phyloP scores from a whole-genome alignment of 2,888 invertebrate genomes.

The Pristionchus arcanus region DNA sequence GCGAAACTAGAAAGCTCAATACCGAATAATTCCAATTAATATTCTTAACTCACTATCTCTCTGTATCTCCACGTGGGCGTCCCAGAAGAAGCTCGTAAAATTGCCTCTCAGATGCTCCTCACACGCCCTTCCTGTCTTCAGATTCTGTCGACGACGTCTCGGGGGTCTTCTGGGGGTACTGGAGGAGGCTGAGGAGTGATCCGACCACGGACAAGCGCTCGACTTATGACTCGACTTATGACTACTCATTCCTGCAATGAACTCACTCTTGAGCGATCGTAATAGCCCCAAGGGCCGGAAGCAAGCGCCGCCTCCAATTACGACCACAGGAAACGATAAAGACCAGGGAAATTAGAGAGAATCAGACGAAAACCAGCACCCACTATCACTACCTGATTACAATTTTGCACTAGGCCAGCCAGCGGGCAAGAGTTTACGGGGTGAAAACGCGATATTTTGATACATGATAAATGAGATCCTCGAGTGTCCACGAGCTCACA shows the following conservation, averaged over 20 bases:
- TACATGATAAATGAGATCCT: not conserved
- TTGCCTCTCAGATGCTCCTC: not conserved
- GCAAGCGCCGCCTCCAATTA: not conserved
- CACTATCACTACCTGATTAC: not conserved
- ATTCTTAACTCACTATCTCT: too few species aligned
- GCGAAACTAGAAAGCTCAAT: too few species aligned
- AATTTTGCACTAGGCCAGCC: not conserved
- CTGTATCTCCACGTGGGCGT: not conserved
- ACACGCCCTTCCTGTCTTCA: constrained; percentile 1
- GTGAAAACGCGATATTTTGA: not conserved
- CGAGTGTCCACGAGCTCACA: not conserved
- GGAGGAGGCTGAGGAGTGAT: not conserved
- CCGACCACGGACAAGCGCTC: not conserved
- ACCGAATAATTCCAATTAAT: too few species aligned
- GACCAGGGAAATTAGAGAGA: not conserved
- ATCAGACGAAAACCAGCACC: not conserved
- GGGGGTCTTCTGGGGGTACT: too few species aligned
- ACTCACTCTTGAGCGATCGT: not conserved
- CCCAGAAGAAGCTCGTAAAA: constrained; percentile 45
- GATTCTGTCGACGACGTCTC: too few species aligned
- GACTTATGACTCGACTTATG: not conserved
- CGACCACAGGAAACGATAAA: not conserved
- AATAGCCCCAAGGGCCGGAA: not conserved
- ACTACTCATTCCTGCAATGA: not conserved
- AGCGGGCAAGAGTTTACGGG: not conserved